Evolutionary conservation across 92 coral and sea anemone genomes (phyloP).

Genomic region (Heteractis magnifica): DNA sequence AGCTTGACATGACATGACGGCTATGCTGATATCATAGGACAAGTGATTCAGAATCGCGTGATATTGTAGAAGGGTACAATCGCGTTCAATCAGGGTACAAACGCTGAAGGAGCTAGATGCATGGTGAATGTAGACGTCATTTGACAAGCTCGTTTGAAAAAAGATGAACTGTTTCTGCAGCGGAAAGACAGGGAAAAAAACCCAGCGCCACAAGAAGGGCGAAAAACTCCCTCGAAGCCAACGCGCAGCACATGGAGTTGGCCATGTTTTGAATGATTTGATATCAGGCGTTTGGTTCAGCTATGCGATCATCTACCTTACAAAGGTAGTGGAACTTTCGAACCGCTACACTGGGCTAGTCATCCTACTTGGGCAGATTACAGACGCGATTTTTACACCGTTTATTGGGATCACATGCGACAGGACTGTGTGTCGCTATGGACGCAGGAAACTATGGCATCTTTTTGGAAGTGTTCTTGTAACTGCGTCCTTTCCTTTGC

Average conservation of each 20-base stretch:
- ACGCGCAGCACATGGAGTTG: conserved; percentile 45
- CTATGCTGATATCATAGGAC: not conserved
- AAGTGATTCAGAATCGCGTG: not conserved
- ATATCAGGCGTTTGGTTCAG: conserved; percentile 54
- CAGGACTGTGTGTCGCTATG: conserved; percentile 56
- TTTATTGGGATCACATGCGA: conserved; percentile 55
- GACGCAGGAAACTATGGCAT: conserved; percentile 65
- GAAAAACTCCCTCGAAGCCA: conserved; percentile 37
- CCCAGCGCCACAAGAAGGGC: not conserved
- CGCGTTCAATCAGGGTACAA: not conserved
- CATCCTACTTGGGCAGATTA: conserved; percentile 50
- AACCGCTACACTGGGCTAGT: conserved; percentile 56
- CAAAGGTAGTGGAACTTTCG: conserved; percentile 43
- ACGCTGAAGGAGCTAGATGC: not conserved
- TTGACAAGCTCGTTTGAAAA: not conserved
- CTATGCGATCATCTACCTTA: conserved; percentile 55
- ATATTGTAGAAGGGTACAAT: not conserved
- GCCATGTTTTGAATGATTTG: conserved; percentile 64
- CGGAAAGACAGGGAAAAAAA: not conserved
- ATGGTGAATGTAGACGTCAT: not conserved
- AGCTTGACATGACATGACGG: not conserved
- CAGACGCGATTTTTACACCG: conserved; percentile 55
- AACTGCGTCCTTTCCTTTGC: conserved; percentile 33
- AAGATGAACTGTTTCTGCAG: not conserved
- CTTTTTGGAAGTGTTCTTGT: conserved; percentile 41